These are phyloP conservation scores for Drosophila buzzatii DNA, from an alignment of 2,888 invertebrate species.

Conservation along the genomic window DNA sequence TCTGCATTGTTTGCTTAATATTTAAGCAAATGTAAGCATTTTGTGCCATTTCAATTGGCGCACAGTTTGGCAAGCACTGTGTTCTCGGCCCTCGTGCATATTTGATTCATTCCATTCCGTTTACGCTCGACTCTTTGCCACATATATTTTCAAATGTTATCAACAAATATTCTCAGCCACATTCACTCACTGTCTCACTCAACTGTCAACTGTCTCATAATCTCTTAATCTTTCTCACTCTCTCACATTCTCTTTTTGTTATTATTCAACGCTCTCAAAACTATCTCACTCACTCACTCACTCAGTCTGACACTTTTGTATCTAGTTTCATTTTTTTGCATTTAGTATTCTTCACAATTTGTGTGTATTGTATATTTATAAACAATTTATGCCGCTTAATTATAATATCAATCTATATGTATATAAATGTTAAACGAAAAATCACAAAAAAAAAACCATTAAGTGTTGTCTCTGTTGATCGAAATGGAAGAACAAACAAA, in stretches of 20 bases:
- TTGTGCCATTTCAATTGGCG: conserved; percentile 68
- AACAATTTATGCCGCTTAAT: conserved; percentile 80
- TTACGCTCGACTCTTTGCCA: conserved; percentile 50
- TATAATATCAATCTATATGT: conserved; percentile 68
- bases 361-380: conserved; percentile 82
- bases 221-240: conserved; percentile 26
- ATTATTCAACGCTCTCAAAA: conserved; percentile 13
- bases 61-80: conserved; percentile 51
- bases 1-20: conserved; percentile 65
- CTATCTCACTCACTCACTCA: conserved; percentile 39
- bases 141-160: conserved; percentile 19
- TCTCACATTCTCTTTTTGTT: conserved; percentile 19
- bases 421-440: conserved; percentile 53
- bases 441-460: conserved; percentile 58
- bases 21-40: conserved; percentile 63
- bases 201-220: conserved; percentile 28
- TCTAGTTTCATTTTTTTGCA: conserved; percentile 80
- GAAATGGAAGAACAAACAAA: conserved; percentile 11
- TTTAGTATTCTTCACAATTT: conserved; percentile 81
- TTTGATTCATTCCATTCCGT: conserved; percentile 65
- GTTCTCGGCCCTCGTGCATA: conserved; percentile 62
- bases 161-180: conserved; percentile 40
- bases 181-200: conserved; percentile 27
- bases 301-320: conserved; percentile 81
- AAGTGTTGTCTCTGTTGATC: conserved; percentile 52